Evolutionary conservation across 2,113 vertebrate genomes (phyloP), one percentile per base, ranked within the genome.

Genomic region (Myiagra hebetior): DNA sequence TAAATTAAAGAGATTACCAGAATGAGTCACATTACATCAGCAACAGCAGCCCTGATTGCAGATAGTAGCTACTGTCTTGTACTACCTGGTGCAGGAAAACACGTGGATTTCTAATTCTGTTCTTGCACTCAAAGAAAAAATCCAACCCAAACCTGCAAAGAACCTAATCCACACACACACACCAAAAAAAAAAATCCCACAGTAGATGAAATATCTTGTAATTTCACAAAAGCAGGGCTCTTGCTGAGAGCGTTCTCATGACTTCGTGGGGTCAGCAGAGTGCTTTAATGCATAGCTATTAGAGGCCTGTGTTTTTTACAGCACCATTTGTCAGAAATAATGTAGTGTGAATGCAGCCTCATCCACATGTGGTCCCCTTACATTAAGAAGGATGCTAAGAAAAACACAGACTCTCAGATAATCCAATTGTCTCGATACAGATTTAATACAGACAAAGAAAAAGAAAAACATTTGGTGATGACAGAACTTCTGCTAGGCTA

Each of bases 261-360:
- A 84, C 52, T 91, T 91, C n/a, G 50, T 17, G 24, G 65, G 76
- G 76, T 86, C 82, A 91, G 68, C 42, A 59, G 47, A 46, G 33
- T 91, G 75, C 41, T 88, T 67, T 93, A 80, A 81, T 89, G 83
- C 56, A 56, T 52, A 74, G 52, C 50, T 92, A 30, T 86, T 90
- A 91, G 77, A 91, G 41, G 27, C 46, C 47, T 93, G 64, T n/a
- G 27, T 33, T 88, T 80, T 69, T 88, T 86, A 31, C 76, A 92
- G 56, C 56, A 90, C 26, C 55, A 70, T 95, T 94, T 96, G 41
- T 90, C 80, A 88, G 82, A 94, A 93, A 91, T 78, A 86, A 91
- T 75, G 68, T 72, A 56, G 56, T 93, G 41, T 93, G 72, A 91
- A 86, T 67, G 60, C 68, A 81, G 42, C 27, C 31, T 70, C 35